These are phyloP conservation scores for Bombus confusus DNA, from an alignment of 1,140 invertebrate genomes.

Conservation along the genomic window DNA sequence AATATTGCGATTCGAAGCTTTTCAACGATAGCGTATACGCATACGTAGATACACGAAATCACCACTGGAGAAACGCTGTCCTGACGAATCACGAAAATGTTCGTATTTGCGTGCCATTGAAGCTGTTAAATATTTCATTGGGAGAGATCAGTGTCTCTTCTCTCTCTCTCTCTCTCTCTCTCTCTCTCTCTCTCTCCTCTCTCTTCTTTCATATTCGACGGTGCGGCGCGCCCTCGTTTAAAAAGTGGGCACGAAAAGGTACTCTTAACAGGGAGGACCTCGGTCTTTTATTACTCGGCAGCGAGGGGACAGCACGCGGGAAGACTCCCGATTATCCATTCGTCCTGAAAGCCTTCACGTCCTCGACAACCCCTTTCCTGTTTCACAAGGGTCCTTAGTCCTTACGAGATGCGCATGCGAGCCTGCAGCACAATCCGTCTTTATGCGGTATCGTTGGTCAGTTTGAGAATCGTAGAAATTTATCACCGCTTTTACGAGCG, in stretches of 20 bases:
- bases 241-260: constrained; percentile 62
- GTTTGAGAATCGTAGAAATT: not conserved
- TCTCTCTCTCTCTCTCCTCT: not conserved
- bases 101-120: not conserved
- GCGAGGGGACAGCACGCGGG: constrained; percentile 31
- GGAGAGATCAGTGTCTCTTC: not conserved
- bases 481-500: not conserved
- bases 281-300: constrained; percentile 53
- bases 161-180: not conserved
- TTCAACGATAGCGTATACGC: too few species aligned
- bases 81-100: not conserved
- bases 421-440: constrained; percentile 32
- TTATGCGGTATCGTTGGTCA: constrained; percentile 30
- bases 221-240: constrained; percentile 51
- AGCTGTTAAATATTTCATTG: constrained; percentile 53
- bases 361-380: constrained; percentile 41
- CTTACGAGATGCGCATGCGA: constrained; percentile 49
- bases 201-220: not conserved
- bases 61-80: too few species aligned
- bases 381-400: constrained; percentile 27
- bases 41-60: not conserved
- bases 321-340: constrained; percentile 67
- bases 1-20: too few species aligned
- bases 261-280: constrained; percentile 46
- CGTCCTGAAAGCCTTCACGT: constrained; percentile 63